Evolutionary conservation across 1,140 invertebrate genomes (phyloP).

Genomic region (Reticulitermes speratus): DNA sequence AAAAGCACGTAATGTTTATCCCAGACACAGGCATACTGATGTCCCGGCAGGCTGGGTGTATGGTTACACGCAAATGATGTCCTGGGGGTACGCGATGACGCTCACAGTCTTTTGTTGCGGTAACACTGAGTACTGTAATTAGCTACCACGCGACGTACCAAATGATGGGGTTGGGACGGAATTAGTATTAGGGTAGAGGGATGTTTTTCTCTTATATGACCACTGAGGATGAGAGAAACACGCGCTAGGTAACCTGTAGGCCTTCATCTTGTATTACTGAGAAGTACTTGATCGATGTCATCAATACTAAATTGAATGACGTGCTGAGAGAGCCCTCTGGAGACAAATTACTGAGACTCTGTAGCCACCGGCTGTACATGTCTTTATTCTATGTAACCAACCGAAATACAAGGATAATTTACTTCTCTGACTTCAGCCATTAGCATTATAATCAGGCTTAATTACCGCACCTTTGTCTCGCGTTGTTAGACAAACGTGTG

Average conservation of each 20-base stretch:
- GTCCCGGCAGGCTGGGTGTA: neutral
- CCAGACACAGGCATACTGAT: neutral
- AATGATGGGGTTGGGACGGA: neutral
- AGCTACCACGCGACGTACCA: constrained; percentile 7
- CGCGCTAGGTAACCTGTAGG: neutral
- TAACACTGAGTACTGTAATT: constrained; percentile 16
- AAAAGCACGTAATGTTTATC: constrained; percentile 3
- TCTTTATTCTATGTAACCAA: neutral
- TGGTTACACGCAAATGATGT: constrained; percentile 18
- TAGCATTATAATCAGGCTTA: neutral
- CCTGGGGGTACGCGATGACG: neutral
- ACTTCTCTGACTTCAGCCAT: neutral
- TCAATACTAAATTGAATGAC: neutral
- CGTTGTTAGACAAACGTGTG: neutral
- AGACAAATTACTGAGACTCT: neutral
- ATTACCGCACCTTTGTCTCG: neutral
- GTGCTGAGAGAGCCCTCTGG: constrained; percentile 11
- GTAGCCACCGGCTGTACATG: neutral
- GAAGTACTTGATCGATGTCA: neutral
- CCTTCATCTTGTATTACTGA: neutral
- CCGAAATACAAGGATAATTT: neutral
- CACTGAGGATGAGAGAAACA: neutral
- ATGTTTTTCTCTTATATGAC: neutral
- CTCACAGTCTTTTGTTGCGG: constrained; percentile 4
- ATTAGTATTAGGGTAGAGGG: neutral